These are phyloP conservation scores for Prunella himalayana DNA, from an alignment of 2,113 vertebrate species.

Conservation along the genomic window DNA sequence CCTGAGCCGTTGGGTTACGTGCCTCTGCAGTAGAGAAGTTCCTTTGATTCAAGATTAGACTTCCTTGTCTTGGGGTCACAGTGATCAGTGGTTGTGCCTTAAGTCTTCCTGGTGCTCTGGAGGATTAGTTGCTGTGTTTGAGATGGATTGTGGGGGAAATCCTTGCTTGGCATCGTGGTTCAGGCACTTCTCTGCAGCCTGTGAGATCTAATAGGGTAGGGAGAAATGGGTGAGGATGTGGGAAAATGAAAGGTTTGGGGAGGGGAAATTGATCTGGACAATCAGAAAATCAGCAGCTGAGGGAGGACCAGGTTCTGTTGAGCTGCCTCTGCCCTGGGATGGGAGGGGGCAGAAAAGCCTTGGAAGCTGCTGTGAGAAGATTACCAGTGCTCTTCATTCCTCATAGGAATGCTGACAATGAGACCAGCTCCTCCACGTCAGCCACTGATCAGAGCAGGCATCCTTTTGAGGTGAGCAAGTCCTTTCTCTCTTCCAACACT, in stretches of 20 bases:
- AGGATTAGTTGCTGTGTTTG: not conserved
- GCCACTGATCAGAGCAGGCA: constrained; percentile 83
- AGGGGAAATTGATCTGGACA: not conserved
- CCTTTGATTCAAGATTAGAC: constrained; percentile 5
- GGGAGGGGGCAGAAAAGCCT: not conserved
- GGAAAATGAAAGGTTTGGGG: not conserved
- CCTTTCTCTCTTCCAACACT: not conserved
- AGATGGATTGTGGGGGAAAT: not conserved
- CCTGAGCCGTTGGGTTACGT: not conserved
- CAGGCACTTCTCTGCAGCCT: not conserved
- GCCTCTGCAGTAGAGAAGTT: not conserved
- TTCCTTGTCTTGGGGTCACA: not conserved
- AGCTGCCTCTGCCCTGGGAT: not conserved
- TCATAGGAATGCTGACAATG: constrained; percentile 81
- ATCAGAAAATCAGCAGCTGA: not conserved
- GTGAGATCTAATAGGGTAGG: not conserved
- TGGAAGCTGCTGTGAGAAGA: not conserved
- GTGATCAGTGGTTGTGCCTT: not conserved
- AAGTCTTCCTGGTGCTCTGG: not conserved
- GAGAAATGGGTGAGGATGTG: not conserved
- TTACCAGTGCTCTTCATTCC: not conserved
- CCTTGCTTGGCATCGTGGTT: not conserved
- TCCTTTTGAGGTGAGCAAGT: constrained; percentile 78
- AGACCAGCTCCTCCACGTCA: constrained; percentile 78
- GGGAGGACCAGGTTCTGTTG: not conserved